Percentiles rank a stretch among this genome's conserved stretches.
These are phyloP conservation scores for Eubucco bourcierii DNA, from an alignment of 2,113 vertebrate species.

Conservation along the genomic window DNA sequence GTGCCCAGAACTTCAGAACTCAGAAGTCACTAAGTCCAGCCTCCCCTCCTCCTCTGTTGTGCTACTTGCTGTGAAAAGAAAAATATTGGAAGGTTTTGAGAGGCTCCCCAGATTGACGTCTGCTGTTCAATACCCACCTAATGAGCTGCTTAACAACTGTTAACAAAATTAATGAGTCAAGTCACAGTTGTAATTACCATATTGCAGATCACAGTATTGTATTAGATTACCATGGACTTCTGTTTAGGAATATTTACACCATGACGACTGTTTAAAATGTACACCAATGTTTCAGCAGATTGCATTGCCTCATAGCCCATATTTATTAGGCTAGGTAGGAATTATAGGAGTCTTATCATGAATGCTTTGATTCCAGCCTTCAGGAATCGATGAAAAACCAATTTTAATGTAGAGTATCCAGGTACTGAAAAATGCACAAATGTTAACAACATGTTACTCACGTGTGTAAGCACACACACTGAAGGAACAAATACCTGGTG, in stretches of 20 bases:
- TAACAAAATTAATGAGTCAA: slow-evolving; percentile 82
- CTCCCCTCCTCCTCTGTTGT: neutral
- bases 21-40: neutral
- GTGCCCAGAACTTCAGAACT: neutral
- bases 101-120: slow-evolving; percentile 74
- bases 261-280: slow-evolving; percentile 60
- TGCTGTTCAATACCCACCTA: slow-evolving; percentile 77
- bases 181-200: slow-evolving; percentile 77
- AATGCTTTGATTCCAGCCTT: slow-evolving; percentile 29
- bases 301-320: slow-evolving; percentile 37
- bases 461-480: neutral
- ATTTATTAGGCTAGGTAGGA: slow-evolving; percentile 41
- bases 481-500: neutral
- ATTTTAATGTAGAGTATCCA: slow-evolving; percentile 16
- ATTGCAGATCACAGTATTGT: slow-evolving; percentile 76
- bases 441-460: neutral
- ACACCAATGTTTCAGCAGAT: slow-evolving; percentile 55
- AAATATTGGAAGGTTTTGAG: slow-evolving; percentile 68
- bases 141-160: slow-evolving; percentile 84
- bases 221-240: slow-evolving; percentile 70
- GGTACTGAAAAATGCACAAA: slow-evolving; percentile 15
- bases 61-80: slow-evolving; percentile 28
- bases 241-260: slow-evolving; percentile 68
- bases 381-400: neutral
- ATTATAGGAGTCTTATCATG: neutral